Base-by-base conservation (phyloP, 64 coral and sea anemone species). In the Platygyra sinensis region DNA sequence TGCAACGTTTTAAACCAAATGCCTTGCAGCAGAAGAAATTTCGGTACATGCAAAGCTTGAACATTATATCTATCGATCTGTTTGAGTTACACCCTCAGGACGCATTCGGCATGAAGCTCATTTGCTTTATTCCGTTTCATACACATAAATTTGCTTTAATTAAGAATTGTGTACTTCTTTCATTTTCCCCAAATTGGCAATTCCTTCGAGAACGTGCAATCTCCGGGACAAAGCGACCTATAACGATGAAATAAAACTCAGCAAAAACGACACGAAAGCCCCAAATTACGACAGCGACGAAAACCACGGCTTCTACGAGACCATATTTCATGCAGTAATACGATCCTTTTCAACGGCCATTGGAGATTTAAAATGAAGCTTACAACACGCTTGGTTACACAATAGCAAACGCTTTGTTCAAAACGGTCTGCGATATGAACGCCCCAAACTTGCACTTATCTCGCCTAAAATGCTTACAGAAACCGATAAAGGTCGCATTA, bases 321-420 rank as follows among this genome's bases (percentile, higher is more conserved):
- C 79, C 22, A 85, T 72, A 85, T 52, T 69, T 51, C 75, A 91
- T 94, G 89, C 93, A 94, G 95, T 91, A 88, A 94, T 87, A 59
- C 76, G 90, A 88, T 78, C 83, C 81, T 60, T 84, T 82, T 86
- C 75, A 93, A 97, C 95, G 95, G 95, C 94, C 95, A 94, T 94
- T 93, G 73, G 91, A 94, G 95, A 97, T 97, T 97, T 88, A 89
- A 97, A 97, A 89, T 94, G 87, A 77, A 89, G 82, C 67, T 89
- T 67, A 80, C 74, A 76, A 94, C 77, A 89, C 87, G 92, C 83
- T 89, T 84, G 78, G 79, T 60, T 60, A 73, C 87, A 89, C 74
- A 57, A 63, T 39, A 84, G 69, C 62, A 19, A 30, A 28, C 29
- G 82, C 74, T 93, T 89, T n/a, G 31, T 51, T 38, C 59, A 52